These are phyloP conservation scores for Carassius auratus DNA, from an alignment of 2,113 vertebrate genomes.

Conservation along the genomic window DNA sequence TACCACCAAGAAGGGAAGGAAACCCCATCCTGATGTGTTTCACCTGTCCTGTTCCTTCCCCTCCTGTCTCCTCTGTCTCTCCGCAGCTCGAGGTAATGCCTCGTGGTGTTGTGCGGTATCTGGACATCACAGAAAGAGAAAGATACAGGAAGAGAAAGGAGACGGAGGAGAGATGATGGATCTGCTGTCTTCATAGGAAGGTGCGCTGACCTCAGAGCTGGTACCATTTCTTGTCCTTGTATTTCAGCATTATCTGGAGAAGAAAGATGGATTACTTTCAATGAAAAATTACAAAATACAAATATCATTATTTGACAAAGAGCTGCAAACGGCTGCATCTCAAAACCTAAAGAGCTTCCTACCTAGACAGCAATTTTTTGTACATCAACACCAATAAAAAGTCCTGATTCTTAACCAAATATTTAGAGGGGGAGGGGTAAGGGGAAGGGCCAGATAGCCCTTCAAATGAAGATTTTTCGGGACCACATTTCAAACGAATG, in stretches of 20 bases:
- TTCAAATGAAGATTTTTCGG: too few relatives aligned
- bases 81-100: constrained; percentile 82
- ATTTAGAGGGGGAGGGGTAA: too few relatives aligned
- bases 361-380: neutral
- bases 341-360: neutral
- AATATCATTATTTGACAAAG: neutral
- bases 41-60: constrained; percentile 48
- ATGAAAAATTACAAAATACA: neutral
- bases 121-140: constrained; percentile 48
- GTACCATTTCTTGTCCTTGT: constrained; percentile 99
- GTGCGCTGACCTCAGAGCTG: constrained; percentile 86
- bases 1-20: constrained; percentile 1
- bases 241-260: constrained; percentile 95
- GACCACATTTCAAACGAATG: too few relatives aligned
- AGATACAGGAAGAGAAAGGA: constrained; percentile 58
- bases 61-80: constrained; percentile 57
- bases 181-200: constrained; percentile 59
- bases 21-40: constrained; percentile 30
- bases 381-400: neutral
- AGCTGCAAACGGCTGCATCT: neutral
- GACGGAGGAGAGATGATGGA: constrained; percentile 51
- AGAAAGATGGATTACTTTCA: neutral
- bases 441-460: too few relatives aligned
- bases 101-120: constrained; percentile 77
- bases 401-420: neutral